These are phyloP conservation scores for Planiliza haematocheilus DNA, from an alignment of 2,113 vertebrate species.

Conservation along the genomic window DNA sequence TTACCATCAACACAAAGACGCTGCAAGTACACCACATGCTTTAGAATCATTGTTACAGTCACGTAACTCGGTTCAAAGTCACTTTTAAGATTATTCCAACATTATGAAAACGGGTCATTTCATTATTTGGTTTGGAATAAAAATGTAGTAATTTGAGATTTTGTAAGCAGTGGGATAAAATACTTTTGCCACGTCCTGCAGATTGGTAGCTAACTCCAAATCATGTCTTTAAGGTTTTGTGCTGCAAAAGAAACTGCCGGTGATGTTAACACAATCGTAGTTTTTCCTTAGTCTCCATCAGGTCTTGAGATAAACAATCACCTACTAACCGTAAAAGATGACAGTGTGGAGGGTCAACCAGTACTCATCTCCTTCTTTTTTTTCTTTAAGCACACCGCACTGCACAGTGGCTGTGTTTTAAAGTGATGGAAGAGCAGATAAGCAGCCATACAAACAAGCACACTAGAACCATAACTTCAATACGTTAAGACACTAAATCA, in stretches of 20 bases:
- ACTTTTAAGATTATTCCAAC: slow-evolving; percentile 5
- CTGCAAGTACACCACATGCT: slow-evolving; percentile 5
- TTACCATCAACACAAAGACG: slow-evolving; percentile 30
- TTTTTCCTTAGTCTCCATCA: slow-evolving; percentile 25
- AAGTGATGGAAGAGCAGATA: slow-evolving; percentile 70
- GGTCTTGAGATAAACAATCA: slow-evolving; percentile 6
- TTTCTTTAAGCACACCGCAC: slow-evolving; percentile 32
- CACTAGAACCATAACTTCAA: slow-evolving; percentile 60
- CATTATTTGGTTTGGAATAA: neutral
- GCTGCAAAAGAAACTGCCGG: slow-evolving; percentile 31
- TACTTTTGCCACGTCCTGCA: slow-evolving; percentile 18
- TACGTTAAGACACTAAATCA: slow-evolving; percentile 76
- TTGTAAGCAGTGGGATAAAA: slow-evolving; percentile 3
- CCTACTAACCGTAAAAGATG: slow-evolving; percentile 16
- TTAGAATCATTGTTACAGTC: slow-evolving; percentile 6
- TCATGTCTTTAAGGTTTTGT: neutral
- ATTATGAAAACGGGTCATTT: slow-evolving; percentile 9
- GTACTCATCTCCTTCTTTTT: slow-evolving; percentile 20
- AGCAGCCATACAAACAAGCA: slow-evolving; percentile 55
- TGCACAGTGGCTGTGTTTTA: slow-evolving; percentile 33
- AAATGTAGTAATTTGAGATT: slow-evolving; percentile 34
- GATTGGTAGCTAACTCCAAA: too few relatives aligned
- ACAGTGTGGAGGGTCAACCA: slow-evolving; percentile 42
- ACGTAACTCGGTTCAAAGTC: slow-evolving; percentile 10
- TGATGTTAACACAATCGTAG: too few relatives aligned